Conservation (phyloP, 1,140 invertebrate species). For the Brevipalpus yothersi region DNA sequence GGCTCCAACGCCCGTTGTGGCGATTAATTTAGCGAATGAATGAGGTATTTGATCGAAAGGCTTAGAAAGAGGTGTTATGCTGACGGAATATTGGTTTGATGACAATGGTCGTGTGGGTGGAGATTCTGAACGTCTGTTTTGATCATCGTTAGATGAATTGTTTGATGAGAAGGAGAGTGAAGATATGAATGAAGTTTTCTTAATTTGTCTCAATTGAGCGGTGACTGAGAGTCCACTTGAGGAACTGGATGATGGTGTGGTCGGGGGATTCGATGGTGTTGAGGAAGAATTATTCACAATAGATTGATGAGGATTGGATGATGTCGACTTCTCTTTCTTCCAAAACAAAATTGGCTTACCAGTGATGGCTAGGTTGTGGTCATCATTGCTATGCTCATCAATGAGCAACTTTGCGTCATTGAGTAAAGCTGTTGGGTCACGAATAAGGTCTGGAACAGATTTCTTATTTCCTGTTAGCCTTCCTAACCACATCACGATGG, state of each 20-base stretch:
- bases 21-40: constrained; percentile 8
- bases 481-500: constrained; percentile 72
- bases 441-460: constrained; percentile 68
- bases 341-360: constrained; percentile 40
- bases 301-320: neutral
- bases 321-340: constrained; percentile 6
- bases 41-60: constrained; percentile 4
- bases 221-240: neutral
- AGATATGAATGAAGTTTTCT: neutral
- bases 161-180: neutral
- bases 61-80: neutral
- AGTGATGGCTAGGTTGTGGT: constrained; percentile 49
- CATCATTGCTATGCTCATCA: constrained; percentile 62
- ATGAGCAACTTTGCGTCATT: constrained; percentile 58
- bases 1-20: neutral
- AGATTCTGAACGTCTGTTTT: neutral
- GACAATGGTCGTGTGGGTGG: constrained; percentile 1
- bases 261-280: neutral
- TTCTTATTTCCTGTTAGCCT: constrained; percentile 64
- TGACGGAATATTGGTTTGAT: constrained; percentile 4
- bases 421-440: constrained; percentile 64
- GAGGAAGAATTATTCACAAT: neutral
- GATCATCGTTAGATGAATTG: neutral
- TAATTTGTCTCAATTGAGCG: neutral
- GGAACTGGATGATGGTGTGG: neutral